Evolutionary conservation across 2,888 invertebrate species (phyloP), one percentile per base, ranked within the genome.

Genomic region (Drosophila anceps): DNA sequence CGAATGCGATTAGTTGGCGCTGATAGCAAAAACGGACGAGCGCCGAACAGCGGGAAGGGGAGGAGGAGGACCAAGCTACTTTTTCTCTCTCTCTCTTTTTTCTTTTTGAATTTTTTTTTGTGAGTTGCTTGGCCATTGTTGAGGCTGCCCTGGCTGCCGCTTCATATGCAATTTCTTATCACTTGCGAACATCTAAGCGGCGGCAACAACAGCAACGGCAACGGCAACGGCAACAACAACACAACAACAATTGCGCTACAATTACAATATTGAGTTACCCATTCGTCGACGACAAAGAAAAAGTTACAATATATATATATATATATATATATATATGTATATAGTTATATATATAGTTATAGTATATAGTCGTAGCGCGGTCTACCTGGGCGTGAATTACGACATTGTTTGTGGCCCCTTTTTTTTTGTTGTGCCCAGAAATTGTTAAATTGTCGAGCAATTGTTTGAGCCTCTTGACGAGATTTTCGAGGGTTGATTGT

Each of bases 381-480:
- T 67, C 76, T 89, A 92, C 86, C 84, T 91, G 91, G 92, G 91
- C 91, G 92, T 90, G 91, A 92, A 91, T 86, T 81, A 89, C 87
- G 87, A 88, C 82, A 88, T 88, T 81, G 88, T 89, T 71, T 48
- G 73, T 73, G 83, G 51, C 57, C 64, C 78, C 68, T 81, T 70
- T 69, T 65, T 48, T 62, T 24, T 55, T 35, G 9, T 51, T 70
- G 70, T 54, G 77, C 72, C 81, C 73, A 71, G 79, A 90, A 89
- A 89, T 88, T 91, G 90, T 85, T 88, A 91, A 91, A 90, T 90
- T 91, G 87, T 84, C 80, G 81, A 31, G 76, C 82, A 77, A 74
- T 74, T 76, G 81, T 77, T 61, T 58, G 54, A 67, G 73, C 48
- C 50, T 54, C 48, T 53, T 62, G 57, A 57, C 66, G 80, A 73